These are phyloP conservation scores for Pluvialis apricaria DNA, from an alignment of 2,113 vertebrate species.

Conservation along the genomic window DNA sequence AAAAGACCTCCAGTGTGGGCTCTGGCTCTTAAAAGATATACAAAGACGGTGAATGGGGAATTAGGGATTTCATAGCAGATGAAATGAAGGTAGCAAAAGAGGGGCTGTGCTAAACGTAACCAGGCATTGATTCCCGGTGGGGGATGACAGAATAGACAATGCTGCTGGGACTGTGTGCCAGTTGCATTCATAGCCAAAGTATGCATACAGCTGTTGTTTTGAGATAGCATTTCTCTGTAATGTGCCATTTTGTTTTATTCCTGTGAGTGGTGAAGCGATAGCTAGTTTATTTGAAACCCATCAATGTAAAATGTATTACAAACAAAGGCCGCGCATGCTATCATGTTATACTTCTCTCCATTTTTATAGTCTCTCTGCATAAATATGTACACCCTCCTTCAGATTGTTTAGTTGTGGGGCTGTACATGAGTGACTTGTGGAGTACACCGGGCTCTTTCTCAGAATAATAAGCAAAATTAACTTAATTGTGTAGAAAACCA, in stretches of 20 bases:
- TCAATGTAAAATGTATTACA: conserved; percentile 18
- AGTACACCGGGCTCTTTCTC: background rate
- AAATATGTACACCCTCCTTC: background rate
- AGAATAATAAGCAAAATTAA: conserved; percentile 27
- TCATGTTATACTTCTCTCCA: background rate
- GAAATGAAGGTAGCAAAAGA: background rate
- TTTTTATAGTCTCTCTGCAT: background rate
- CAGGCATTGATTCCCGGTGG: background rate
- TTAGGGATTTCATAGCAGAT: background rate
- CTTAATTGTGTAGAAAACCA: conserved; percentile 3
- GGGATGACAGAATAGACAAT: background rate
- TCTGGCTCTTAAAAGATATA: background rate
- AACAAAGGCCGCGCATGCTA: background rate
- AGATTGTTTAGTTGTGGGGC: background rate
- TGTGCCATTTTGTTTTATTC: conserved; percentile 34
- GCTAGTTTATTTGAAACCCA: conserved; percentile 29
- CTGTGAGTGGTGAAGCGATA: background rate
- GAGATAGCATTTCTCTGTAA: conserved; percentile 48
- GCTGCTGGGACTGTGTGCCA: background rate
- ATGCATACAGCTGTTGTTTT: conserved; percentile 33
- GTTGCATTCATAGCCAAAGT: background rate
- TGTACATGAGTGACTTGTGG: background rate
- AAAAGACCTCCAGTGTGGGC: background rate
- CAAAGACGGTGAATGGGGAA: background rate
- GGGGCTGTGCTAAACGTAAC: background rate